Evolutionary conservation across 2,113 vertebrate genomes (phyloP).

Genomic region (Gracilinanus agilis): DNA sequence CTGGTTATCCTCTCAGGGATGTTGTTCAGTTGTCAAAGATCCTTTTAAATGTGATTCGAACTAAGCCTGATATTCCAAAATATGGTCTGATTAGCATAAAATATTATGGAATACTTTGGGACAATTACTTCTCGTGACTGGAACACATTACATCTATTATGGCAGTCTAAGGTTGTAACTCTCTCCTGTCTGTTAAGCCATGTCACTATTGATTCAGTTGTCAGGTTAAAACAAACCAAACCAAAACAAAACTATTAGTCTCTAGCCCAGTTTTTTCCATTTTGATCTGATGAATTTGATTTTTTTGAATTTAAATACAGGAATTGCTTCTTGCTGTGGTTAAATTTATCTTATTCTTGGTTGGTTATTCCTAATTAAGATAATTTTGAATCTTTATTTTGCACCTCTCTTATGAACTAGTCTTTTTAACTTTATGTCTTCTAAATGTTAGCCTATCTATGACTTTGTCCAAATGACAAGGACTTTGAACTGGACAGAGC

Average conservation of each 20-base stretch:
- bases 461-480: neutral
- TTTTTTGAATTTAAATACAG: neutral
- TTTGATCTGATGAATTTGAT: neutral
- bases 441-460: neutral
- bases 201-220: neutral
- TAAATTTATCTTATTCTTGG: neutral
- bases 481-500: neutral
- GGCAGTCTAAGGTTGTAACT: neutral
- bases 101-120: neutral
- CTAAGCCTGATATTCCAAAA: neutral
- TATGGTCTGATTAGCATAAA: neutral
- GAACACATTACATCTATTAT: neutral
- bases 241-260: neutral
- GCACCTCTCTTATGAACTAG: neutral
- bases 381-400: neutral
- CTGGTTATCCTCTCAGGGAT: neutral
- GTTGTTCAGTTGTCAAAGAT: neutral
- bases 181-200: neutral
- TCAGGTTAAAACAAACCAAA: neutral
- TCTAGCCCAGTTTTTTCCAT: neutral
- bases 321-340: neutral
- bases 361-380: neutral
- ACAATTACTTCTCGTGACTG: neutral
- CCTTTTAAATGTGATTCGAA: neutral
- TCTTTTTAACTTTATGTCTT: neutral